These are phyloP conservation scores for Osmoderma eremita DNA, from an alignment of 2,888 invertebrate genomes.

Conservation along the genomic window DNA sequence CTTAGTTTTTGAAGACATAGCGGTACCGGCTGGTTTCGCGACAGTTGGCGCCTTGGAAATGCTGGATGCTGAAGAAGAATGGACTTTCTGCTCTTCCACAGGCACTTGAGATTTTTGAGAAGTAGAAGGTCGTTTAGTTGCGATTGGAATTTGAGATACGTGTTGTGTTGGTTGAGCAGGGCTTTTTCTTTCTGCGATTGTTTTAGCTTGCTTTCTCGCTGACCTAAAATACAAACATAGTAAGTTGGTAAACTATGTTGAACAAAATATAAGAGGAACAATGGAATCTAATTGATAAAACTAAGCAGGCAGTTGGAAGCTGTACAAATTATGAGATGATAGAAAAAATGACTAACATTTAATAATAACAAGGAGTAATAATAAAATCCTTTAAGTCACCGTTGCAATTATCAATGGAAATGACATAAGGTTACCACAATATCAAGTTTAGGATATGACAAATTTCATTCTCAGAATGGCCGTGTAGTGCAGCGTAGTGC, in stretches of 20 bases:
- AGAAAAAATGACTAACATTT: too few relatives aligned
- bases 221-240: conserved; percentile 21
- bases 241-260: not conserved
- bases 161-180: conserved; percentile 13
- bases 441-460: too few relatives aligned
- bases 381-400: too few relatives aligned
- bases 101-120: conserved; percentile 10
- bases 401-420: too few relatives aligned
- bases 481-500: too few relatives aligned
- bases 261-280: not conserved
- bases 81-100: conserved; percentile 11
- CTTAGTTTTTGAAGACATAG: conserved; percentile 21
- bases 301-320: not conserved
- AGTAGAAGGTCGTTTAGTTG: conserved; percentile 35
- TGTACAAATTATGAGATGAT: too few relatives aligned
- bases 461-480: too few relatives aligned
- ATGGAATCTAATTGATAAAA: not conserved
- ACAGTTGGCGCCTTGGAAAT: conserved; percentile 8
- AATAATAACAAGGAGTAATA: too few relatives aligned
- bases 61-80: conserved; percentile 26
- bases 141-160: conserved; percentile 34
- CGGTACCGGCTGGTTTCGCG: conserved; percentile 1
- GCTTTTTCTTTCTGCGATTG: conserved; percentile 10
- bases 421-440: too few relatives aligned
- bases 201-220: not conserved